Base-by-base conservation (phyloP, 2,797 vertebrate species). In the Enteromius fasciolatus region DNA sequence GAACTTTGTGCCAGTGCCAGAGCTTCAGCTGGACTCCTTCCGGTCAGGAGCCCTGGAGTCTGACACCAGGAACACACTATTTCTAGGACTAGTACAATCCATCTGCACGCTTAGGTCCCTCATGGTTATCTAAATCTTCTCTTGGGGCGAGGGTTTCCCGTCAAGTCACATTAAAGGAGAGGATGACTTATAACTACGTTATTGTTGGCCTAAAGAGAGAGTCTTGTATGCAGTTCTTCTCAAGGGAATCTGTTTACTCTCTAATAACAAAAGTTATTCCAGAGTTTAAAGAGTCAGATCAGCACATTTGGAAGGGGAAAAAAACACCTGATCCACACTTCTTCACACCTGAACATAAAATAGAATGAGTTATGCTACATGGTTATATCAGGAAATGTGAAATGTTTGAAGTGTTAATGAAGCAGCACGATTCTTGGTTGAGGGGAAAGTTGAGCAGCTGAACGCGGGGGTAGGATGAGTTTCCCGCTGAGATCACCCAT, bases 351-450 rank as follows among this genome's bases (percentile, higher is more conserved):
- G 46, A 84, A 82, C 80, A 85, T 61, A 41, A 85, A 82, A 87
- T 84, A 86, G 78, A 88, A 80, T 41, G 73, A 73, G 67, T 86
- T 54, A 64, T 81, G 39, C 64, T 57, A 18, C 48, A 3, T 44
- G 68, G 73, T 83, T 76, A 66, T 68, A 83, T 68, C 52, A 74
- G 20, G 64, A 84, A 76, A 80, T 33, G 77, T 79, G 23, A 89
- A 86, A 82, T 88, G 81, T 87, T 91, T 90, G 87, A 91, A 90
- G 86, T 89, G 86, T 84, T 88, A 89, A 91, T 89, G 82, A 89
- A 88, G 79, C 68, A 64, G 79, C 81, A 48, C 70, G 64, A 88
- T 83, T 85, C 77, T 89, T 61, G 41, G 33, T 73, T 86, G 86
- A 84, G 50, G 48, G 78, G 79, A 79, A 50, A 86, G 83, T 64